Conservation (phyloP, 2,888 invertebrate genomes). For the Agrochola lychnidis region DNA sequence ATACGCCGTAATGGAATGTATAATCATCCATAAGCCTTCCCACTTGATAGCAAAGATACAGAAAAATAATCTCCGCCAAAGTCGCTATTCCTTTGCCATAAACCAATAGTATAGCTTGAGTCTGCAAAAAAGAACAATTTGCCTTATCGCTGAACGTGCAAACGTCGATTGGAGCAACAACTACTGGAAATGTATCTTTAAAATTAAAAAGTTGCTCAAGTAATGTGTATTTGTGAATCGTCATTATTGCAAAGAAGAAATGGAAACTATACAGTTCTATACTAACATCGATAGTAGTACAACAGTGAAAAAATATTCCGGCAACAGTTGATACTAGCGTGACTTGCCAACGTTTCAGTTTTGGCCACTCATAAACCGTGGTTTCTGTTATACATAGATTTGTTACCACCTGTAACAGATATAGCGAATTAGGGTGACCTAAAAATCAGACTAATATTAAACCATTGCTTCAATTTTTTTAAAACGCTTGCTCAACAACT, state of each 20-base stretch:
- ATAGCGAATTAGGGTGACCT: background rate
- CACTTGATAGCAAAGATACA: conserved; percentile 75
- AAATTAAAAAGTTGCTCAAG: too few relatives aligned
- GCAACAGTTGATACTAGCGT: conserved; percentile 5
- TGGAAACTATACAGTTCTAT: conserved; percentile 26
- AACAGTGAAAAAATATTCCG: conserved; percentile 25
- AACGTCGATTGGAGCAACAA: background rate
- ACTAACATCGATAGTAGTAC: conserved; percentile 43
- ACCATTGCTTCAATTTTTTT: background rate
- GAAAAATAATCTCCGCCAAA: conserved; percentile 66
- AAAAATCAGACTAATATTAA: background rate
- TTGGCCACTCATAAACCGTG: conserved; percentile 65
- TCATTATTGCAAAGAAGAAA: background rate
- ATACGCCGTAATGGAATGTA: conserved; percentile 73
- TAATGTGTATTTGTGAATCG: background rate
- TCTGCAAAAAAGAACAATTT: conserved; percentile 58
- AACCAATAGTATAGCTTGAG: conserved; percentile 54
- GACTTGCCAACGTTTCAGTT: conserved; percentile 59
- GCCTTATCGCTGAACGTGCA: background rate
- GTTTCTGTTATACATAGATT: conserved; percentile 74
- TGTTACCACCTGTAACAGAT: conserved; percentile 71
- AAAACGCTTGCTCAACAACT: background rate
- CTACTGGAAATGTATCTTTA: background rate
- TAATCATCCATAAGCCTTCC: conserved; percentile 78
- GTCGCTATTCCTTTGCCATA: conserved; percentile 66